Conservation (phyloP, 2,113 vertebrate species). For the Ictalurus punctatus region DNA sequence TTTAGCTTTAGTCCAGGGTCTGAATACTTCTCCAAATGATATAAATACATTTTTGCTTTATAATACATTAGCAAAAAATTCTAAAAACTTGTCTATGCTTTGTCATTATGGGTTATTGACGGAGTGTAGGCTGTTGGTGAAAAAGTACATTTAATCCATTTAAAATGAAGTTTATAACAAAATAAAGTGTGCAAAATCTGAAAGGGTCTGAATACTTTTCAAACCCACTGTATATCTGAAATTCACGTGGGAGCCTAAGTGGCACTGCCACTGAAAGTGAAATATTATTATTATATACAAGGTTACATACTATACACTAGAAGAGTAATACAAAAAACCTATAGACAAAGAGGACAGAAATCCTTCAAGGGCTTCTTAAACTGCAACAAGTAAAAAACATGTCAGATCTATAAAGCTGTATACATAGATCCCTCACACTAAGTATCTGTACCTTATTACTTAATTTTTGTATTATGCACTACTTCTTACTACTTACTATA, state of each 20-base stretch:
- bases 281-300: not conserved
- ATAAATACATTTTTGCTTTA: not conserved
- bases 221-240: not conserved
- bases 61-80: not conserved
- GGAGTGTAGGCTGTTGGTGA: not conserved
- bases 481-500: not conserved
- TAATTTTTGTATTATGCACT: not conserved
- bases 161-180: not conserved
- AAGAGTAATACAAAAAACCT: not conserved
- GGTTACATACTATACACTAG: not conserved
- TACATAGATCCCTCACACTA: not conserved
- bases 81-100: not conserved
- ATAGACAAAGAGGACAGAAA: not conserved
- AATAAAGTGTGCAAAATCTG: not conserved
- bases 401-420: not conserved
- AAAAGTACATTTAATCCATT: not conserved
- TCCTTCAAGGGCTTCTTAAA: not conserved
- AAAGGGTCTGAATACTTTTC: not conserved
- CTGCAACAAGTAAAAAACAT: not conserved
- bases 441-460: not conserved
- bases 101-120: not conserved
- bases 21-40: not conserved
- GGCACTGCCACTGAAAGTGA: not conserved
- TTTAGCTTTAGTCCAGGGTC: not conserved
- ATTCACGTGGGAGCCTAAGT: not conserved